Percentiles rank a stretch among this genome's conserved stretches.
phyloP scores from a whole-genome alignment of 2,888 invertebrate species.

The Adelognathus sp. region DNA sequence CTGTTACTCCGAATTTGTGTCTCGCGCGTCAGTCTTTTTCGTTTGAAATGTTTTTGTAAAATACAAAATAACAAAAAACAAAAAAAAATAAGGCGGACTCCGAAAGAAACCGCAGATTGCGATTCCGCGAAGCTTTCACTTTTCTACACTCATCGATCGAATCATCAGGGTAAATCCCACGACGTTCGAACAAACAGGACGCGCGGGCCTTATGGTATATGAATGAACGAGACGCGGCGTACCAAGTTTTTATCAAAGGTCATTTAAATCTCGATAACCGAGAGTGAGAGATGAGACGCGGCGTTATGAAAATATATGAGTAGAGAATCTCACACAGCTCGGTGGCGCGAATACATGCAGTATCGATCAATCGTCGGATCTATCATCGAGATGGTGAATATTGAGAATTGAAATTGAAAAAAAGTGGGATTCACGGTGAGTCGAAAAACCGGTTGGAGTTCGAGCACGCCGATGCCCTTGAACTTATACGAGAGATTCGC shows the following conservation, averaged over 20 bases:
- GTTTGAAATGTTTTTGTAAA: too few relatives aligned
- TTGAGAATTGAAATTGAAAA: neutral
- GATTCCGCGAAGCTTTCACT: conserved; percentile 3
- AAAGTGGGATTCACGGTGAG: conserved; percentile 6
- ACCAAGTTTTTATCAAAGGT: conserved; percentile 29
- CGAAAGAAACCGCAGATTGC: too few relatives aligned
- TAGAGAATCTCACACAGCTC: neutral
- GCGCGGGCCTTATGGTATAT: neutral
- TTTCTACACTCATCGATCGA: neutral
- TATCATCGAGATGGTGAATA: neutral
- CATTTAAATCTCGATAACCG: conserved; percentile 40
- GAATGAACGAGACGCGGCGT: neutral
- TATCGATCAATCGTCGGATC: neutral
- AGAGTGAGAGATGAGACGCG: neutral
- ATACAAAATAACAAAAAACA: neutral
- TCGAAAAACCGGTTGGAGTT: conserved; percentile 61
- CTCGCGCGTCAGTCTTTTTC: neutral
- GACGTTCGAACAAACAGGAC: conserved; percentile 15
- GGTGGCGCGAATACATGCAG: neutral
- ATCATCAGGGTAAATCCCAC: conserved; percentile 26
- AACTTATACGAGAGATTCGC: conserved; percentile 39
- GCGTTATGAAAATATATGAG: neutral
- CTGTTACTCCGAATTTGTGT: too few relatives aligned
- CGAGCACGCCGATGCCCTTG: conserved; percentile 60
- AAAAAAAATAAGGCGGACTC: too few relatives aligned